These are phyloP conservation scores for Irena cyanogastra DNA, from an alignment of 2,113 vertebrate species.

Conservation along the genomic window DNA sequence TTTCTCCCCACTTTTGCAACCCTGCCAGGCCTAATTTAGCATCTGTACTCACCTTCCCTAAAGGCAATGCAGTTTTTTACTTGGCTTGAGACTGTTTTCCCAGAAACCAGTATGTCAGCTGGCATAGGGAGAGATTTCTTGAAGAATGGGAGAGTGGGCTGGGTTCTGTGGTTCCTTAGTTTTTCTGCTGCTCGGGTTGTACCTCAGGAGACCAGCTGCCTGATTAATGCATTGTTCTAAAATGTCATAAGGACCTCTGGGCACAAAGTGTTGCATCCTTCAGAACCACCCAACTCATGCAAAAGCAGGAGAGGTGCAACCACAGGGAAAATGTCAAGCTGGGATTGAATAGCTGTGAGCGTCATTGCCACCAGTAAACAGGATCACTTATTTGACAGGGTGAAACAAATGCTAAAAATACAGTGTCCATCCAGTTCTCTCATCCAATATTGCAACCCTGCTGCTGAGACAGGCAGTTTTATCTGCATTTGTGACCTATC, in stretches of 20 bases:
- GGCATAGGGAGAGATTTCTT: background rate
- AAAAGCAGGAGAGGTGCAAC: slow-evolving; percentile 9
- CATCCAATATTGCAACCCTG: background rate
- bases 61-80: background rate
- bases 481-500: slow-evolving; percentile 21
- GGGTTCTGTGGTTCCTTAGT: background rate
- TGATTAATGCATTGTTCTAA: slow-evolving; percentile 39
- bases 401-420: slow-evolving; percentile 14
- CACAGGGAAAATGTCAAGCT: slow-evolving; percentile 23
- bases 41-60: slow-evolving; percentile 24
- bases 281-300: slow-evolving; percentile 25
- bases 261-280: background rate
- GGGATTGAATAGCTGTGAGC: background rate
- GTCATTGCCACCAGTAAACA: background rate
- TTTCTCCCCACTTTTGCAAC: slow-evolving; percentile 40
- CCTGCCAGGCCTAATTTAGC: slow-evolving; percentile 51
- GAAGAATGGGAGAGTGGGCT: background rate
- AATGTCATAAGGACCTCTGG: slow-evolving; percentile 48
- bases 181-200: background rate
- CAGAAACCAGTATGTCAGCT: background rate
- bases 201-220: slow-evolving; percentile 14
- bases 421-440: background rate
- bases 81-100: slow-evolving; percentile 19
- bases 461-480: slow-evolving; percentile 8
- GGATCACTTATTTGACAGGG: background rate